phyloP scores from a whole-genome alignment of 2,888 invertebrate genomes.

The Tetheella fluctuosa region DNA sequence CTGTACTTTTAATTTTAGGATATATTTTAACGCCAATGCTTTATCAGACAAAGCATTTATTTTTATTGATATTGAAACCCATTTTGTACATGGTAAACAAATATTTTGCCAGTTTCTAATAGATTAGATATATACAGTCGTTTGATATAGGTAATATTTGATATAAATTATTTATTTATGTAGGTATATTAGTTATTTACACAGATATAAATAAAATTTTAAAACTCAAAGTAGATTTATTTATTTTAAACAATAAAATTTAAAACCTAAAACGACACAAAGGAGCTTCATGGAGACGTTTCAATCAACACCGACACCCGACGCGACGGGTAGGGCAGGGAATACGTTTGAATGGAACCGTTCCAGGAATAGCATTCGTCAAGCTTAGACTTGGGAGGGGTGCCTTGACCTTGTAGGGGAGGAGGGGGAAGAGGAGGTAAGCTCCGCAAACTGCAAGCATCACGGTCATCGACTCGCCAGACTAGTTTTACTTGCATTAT shows the following conservation, averaged over 20 bases:
- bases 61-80: not conserved
- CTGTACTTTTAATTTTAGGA: no score
- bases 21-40: not conserved
- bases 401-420: conserved; percentile 76
- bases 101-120: not conserved
- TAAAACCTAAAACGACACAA: conserved; percentile 6
- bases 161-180: no score
- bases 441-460: conserved; percentile 45
- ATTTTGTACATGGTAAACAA: not conserved
- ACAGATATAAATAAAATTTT: not conserved
- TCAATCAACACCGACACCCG: conserved; percentile 23
- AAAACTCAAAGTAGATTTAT: not conserved
- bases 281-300: conserved; percentile 22
- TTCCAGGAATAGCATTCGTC: conserved; percentile 60
- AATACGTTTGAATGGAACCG: conserved; percentile 43
- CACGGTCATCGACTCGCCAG: conserved; percentile 70
- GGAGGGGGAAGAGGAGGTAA: conserved; percentile 44
- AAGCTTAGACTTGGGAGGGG: conserved; percentile 43
- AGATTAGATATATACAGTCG: no score
- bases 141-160: no score
- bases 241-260: not conserved
- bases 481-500: conserved; percentile 63
- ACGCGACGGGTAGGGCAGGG: conserved; percentile 23
- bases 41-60: not conserved
- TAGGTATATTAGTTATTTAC: no score